Conservation (phyloP, 2,888 invertebrate species). For the Phortica magna region DNA sequence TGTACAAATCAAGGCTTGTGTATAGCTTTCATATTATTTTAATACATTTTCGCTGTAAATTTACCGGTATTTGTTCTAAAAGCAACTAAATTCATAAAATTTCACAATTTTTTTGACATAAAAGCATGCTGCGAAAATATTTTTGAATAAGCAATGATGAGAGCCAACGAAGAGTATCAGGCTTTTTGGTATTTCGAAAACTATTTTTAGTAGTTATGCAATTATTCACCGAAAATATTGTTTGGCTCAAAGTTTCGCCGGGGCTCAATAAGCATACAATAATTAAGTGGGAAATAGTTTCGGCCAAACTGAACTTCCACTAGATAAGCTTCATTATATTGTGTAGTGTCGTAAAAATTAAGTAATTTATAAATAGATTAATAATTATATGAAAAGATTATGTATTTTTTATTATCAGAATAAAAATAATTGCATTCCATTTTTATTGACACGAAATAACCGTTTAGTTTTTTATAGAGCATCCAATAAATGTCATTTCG, state of each 20-base stretch:
- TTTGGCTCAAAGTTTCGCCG: not conserved
- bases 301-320: not conserved
- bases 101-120: not conserved
- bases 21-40: no score
- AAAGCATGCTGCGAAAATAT: not conserved
- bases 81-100: not conserved
- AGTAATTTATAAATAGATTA: no score
- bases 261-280: not conserved
- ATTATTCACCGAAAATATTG: not conserved
- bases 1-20: not conserved
- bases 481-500: not conserved
- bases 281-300: not conserved
- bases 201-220: not conserved
- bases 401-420: no score
- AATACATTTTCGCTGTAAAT: no score
- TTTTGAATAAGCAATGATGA: not conserved
- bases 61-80: not conserved
- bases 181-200: not conserved
- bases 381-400: no score
- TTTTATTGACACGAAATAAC: no score
- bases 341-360: no score
- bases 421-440: no score
- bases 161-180: not conserved
- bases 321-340: no score
- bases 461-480: no score